Conservation (phyloP, 2,888 invertebrate genomes). For the Andricus quercusramuli region DNA sequence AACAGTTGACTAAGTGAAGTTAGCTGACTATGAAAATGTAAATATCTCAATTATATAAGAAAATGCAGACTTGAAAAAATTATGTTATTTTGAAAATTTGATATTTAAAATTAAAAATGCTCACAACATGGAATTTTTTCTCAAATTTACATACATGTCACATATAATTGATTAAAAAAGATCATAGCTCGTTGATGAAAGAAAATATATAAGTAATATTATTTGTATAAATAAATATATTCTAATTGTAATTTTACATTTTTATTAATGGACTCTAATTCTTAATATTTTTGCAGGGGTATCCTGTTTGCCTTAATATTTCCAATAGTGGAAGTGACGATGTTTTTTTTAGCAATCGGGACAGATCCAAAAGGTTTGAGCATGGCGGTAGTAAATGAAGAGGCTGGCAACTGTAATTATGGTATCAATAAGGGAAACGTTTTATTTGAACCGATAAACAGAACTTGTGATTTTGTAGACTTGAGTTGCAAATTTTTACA, state of each 20-base stretch:
- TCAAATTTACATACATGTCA: too few species aligned
- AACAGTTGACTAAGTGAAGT: too few species aligned
- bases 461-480: conserved; percentile 80
- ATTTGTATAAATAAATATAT: too few species aligned
- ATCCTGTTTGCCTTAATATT: conserved; percentile 90
- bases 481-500: conserved; percentile 84
- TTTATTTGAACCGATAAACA: conserved; percentile 69
- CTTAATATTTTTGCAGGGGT: conserved; percentile 81
- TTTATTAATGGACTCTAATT: neutral
- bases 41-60: too few species aligned
- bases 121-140: too few species aligned
- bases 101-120: too few species aligned
- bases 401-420: conserved; percentile 80
- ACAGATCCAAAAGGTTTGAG: conserved; percentile 86
- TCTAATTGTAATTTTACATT: neutral
- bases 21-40: too few species aligned
- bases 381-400: conserved; percentile 90
- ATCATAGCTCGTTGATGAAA: too few species aligned
- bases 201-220: too few species aligned
- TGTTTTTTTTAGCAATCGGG: conserved; percentile 91
- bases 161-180: too few species aligned
- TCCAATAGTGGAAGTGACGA: conserved; percentile 88
- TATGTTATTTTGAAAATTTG: too few species aligned
- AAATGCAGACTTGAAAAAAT: too few species aligned
- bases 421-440: conserved; percentile 77